phyloP scores from a whole-genome alignment of 1,140 invertebrate species.

The Myzus persicae region DNA sequence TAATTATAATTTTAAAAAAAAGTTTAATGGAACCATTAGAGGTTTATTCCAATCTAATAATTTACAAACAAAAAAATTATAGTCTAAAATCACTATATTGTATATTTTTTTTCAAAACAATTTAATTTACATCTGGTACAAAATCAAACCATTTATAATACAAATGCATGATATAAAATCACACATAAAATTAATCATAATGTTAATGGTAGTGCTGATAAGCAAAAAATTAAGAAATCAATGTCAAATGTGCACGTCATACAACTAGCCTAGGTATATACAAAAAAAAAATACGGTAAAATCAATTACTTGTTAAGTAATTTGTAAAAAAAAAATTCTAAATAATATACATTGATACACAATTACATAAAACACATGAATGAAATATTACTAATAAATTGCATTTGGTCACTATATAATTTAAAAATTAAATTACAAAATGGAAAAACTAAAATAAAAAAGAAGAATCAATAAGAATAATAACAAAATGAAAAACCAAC shows the following conservation, averaged over 20 bases:
- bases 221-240: conserved; percentile 39
- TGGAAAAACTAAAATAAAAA: conserved; percentile 20
- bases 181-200: conserved; percentile 28
- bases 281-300: conserved; percentile 23
- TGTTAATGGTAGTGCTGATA: conserved; percentile 54
- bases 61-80: neutral
- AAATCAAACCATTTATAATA: conserved; percentile 37
- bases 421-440: conserved; percentile 29
- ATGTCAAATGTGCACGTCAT: conserved; percentile 36
- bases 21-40: neutral
- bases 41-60: neutral
- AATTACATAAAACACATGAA: conserved; percentile 14
- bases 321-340: neutral
- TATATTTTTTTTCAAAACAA: conserved; percentile 14
- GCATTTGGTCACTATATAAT: neutral
- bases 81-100: conserved; percentile 19
- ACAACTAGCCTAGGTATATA: neutral
- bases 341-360: conserved; percentile 33
- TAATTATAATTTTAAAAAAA: neutral
- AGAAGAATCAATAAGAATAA: conserved; percentile 19
- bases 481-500: conserved; percentile 38
- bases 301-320: neutral
- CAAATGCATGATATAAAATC: conserved; percentile 12
- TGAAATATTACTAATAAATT: conserved; percentile 39
- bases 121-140: conserved; percentile 42